Percentiles rank a stretch among this genome's conserved stretches.
phyloP scores from a whole-genome alignment of 1,140 invertebrate species.

The Drosophila nebulosa region DNA sequence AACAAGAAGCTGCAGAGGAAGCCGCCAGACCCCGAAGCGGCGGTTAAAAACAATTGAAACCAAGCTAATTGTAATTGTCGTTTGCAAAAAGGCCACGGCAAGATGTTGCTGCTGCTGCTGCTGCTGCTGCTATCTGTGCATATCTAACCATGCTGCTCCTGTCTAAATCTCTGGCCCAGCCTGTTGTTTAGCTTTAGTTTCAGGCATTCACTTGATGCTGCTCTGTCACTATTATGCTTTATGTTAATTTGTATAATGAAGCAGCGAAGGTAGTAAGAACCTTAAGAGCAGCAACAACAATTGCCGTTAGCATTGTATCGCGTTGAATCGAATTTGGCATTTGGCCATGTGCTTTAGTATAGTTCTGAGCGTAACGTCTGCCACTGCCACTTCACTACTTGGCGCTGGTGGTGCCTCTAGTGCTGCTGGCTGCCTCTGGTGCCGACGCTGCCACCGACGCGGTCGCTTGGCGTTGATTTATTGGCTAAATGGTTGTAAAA shows the following conservation, averaged over 20 bases:
- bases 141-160: slow-evolving; percentile 33
- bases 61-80: slow-evolving; percentile 77
- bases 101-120: slow-evolving; percentile 35
- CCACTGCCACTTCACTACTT: slow-evolving; percentile 22
- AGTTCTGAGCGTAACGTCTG: slow-evolving; percentile 66
- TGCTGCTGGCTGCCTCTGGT: no score
- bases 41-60: slow-evolving; percentile 62
- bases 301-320: slow-evolving; percentile 52
- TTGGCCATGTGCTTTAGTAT: slow-evolving; percentile 64
- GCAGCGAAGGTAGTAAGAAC: slow-evolving; percentile 58
- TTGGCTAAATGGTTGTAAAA: slow-evolving; percentile 78
- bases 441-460: background rate
- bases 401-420: no score
- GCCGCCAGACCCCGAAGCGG: slow-evolving; percentile 39
- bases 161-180: slow-evolving; percentile 28
- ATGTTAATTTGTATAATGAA: slow-evolving; percentile 79
- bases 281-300: slow-evolving; percentile 27
- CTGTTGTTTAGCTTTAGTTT: background rate
- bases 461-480: slow-evolving; percentile 65
- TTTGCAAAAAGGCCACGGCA: slow-evolving; percentile 71
- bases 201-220: slow-evolving; percentile 58
- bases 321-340: slow-evolving; percentile 44
- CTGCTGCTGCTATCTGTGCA: slow-evolving; percentile 18
- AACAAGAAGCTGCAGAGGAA: slow-evolving; percentile 74
- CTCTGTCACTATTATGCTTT: slow-evolving; percentile 73